Percentiles rank a stretch among this genome's conserved stretches.
These are phyloP conservation scores for Enteromius paludinosus DNA, from an alignment of 2,797 vertebrate genomes.

Conservation along the genomic window DNA sequence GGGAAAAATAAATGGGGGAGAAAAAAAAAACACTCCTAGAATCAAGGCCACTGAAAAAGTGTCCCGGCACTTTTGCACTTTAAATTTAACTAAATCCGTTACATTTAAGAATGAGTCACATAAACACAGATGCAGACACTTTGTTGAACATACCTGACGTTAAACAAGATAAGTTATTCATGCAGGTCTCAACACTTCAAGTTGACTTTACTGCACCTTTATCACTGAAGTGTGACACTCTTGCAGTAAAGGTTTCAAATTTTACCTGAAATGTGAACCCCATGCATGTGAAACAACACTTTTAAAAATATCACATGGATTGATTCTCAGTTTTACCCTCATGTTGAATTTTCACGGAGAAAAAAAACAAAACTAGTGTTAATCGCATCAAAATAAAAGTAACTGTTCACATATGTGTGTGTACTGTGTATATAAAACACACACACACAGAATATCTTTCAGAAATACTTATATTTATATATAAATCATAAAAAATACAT, in stretches of 20 bases:
- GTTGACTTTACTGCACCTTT: constrained; percentile 1
- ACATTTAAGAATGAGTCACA: not conserved
- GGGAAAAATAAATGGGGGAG: not conserved
- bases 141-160: not conserved
- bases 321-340: constrained; percentile 18
- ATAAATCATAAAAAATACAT: no score
- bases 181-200: not conserved
- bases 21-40: not conserved
- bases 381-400: no score
- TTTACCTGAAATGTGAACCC: constrained; percentile 1
- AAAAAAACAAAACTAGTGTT: not conserved
- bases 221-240: constrained; percentile 28
- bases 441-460: no score
- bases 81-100: not conserved
- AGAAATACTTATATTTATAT: no score
- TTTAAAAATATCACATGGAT: constrained; percentile 26
- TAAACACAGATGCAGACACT: not conserved
- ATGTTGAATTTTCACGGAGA: not conserved
- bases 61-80: not conserved
- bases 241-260: constrained; percentile 1
- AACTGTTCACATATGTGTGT: no score
- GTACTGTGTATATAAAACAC: no score
- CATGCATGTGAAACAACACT: not conserved
- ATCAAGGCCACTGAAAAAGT: not conserved
- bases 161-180: not conserved